Base-by-base conservation (phyloP, 1,140 invertebrate species). In the Antheraea mylitta region DNA sequence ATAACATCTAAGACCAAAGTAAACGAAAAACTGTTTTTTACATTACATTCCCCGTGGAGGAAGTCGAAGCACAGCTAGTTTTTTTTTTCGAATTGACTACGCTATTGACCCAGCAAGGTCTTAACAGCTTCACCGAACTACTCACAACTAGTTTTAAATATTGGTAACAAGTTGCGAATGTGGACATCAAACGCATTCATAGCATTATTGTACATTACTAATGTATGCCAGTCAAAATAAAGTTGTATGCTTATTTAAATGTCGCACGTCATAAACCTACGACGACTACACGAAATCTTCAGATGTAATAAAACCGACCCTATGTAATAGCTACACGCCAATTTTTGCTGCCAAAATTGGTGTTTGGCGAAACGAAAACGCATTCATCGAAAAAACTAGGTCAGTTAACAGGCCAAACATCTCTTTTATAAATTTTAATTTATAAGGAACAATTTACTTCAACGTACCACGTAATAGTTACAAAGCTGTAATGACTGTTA, bases 341-440 rank as follows among this genome's bases (percentile, higher is more conserved):
- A 67, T 71, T 73, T n/a, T 67, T 69, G 63, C 75, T 70, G 71
- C 58, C 71, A 77, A 76, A 76, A 70, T 80, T 80, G 76, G 78
- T 72, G 68, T 71, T 67, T 65, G 66, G 72, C 78, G 76, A 80
- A 77, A 73, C 61, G 42, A 58, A 74, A 74, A 73, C 74, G 73
- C 73, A 65, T 72, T 68, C 64, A 58, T 69, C 59, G 45, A 68
- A 45, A 38, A 72, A 80, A 77, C 70, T 80, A 80, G 78, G 78
- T 80, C 78, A 80, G 61, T 73, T 53, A 53, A 53, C 45, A 53
- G 13, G 45, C 45, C 16, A 16, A 16, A 13, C 16, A n/a, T 53
- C 0, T 16, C 45, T 53, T 53, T 53, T 16, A 53, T 13, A 16
- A 53, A 53, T 53, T 53, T 53, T 7, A 16, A 13, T 0, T 53